Percentiles rank a stretch among this genome's conserved stretches.
These are phyloP conservation scores for Paratrypauchen microcephalus DNA, from an alignment of 2,797 vertebrate species.

Conservation along the genomic window DNA sequence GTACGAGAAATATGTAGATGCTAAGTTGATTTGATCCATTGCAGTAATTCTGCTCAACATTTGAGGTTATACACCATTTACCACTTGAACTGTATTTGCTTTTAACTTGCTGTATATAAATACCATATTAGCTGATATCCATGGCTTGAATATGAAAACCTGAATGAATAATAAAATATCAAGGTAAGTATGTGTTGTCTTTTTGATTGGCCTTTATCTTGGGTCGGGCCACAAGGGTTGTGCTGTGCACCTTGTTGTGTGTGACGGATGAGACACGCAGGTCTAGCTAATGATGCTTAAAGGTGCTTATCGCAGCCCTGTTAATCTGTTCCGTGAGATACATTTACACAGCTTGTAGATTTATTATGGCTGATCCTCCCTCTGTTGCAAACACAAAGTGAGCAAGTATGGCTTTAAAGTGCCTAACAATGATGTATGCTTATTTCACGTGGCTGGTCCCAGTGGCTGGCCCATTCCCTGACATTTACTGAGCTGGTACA, in stretches of 20 bases:
- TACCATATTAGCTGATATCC: neutral
- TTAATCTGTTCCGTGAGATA: constrained; percentile 63
- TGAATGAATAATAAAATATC: neutral
- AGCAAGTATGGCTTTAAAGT: constrained; percentile 39
- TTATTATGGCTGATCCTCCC: constrained; percentile 39
- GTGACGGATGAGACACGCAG: constrained; percentile 47
- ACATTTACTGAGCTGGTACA: constrained; percentile 89
- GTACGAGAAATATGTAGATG: no score
- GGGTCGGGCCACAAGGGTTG: neutral
- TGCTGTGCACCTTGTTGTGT: neutral
- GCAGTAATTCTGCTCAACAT: neutral
- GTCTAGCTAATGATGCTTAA: constrained; percentile 55
- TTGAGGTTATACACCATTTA: neutral
- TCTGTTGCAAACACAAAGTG: constrained; percentile 11
- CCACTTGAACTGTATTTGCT: neutral
- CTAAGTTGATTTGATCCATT: neutral
- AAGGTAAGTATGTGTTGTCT: neutral
- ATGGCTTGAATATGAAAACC: neutral
- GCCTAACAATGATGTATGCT: constrained; percentile 66
- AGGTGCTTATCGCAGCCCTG: constrained; percentile 57
- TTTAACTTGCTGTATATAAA: neutral
- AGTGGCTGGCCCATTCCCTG: constrained; percentile 82
- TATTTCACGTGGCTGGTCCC: constrained; percentile 70
- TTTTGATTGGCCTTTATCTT: constrained; percentile 1
- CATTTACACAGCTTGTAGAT: constrained; percentile 51